Base-by-base conservation (phyloP, 2,888 invertebrate species). In the Agonopterix alstromeriana region DNA sequence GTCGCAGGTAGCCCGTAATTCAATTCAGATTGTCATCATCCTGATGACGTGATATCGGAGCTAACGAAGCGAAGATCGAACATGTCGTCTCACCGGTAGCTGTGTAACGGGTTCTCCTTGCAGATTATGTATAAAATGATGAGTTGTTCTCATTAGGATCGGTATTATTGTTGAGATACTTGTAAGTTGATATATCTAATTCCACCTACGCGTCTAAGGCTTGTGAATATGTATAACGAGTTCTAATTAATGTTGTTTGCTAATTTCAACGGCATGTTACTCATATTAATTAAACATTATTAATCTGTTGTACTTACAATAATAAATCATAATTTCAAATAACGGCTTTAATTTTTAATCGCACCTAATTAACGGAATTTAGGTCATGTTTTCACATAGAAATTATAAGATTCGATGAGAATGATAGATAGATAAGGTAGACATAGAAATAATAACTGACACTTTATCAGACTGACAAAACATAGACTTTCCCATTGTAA, bases 11-110 rank as follows among this genome's bases (percentile, higher is more conserved):
- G 86, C 79, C 74, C 65, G 86, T 84, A 80, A 84, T 86, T 86
- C 83, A 83, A 88, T 84, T 80, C 75, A 81, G 88, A 88, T 88
- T 88, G 88, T 88, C 88, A 86, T 88, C 86, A 77, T 77, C 67
- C 67, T 72, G 84, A 85, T 85, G 81, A 82, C 73, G 78, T 77
- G 86, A 87, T 86, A 84, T 70, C 55, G 53, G 60, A 57, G 69
- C 79, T 87, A 87, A 88, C 86, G 86, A 87, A 86, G 83, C 80
- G 76, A 76, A 71, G 79, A 80, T 73, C 67, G 80, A 78, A 65
- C 66, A 63, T 53, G 57, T 60, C 58, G 65, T 61, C 58, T 49
- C 60, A 59, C 65, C 76, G 67, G 84, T 85, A 84, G 84, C 82
- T 42, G 65, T 47, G 59, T 77, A 79, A 77, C 80, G 77, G 78